phyloP scores from a whole-genome alignment of 2,888 invertebrate genomes.

The Resseliella maxima region DNA sequence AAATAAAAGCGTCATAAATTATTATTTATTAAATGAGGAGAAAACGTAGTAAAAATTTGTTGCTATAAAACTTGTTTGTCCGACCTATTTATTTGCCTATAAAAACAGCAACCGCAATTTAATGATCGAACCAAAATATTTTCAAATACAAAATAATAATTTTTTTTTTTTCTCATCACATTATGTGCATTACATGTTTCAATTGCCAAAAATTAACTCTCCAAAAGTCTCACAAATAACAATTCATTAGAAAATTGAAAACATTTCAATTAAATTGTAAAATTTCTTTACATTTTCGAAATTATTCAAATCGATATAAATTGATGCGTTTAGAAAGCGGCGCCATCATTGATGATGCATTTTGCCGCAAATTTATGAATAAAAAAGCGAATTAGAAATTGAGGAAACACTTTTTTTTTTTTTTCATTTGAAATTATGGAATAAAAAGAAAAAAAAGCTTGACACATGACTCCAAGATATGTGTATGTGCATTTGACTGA shows the following conservation, averaged over 20 bases:
- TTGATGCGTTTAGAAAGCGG: neutral
- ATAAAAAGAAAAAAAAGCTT: neutral
- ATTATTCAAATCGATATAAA: neutral
- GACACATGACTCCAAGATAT: neutral
- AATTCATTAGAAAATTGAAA: neutral
- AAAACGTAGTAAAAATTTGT: neutral
- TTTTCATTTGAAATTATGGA: neutral
- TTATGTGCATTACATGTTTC: too few species aligned
- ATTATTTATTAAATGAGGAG: neutral
- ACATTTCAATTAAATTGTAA: slow-evolving; percentile 22
- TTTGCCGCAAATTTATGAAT: neutral
- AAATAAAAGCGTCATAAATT: neutral
- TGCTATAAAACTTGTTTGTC: slow-evolving; percentile 13
- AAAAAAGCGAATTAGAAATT: neutral
- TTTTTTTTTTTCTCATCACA: too few species aligned
- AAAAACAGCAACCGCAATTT: neutral
- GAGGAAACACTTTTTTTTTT: neutral
- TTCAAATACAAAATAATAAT: neutral
- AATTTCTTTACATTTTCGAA: too few species aligned
- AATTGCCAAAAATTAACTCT: too few species aligned
- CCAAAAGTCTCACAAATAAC: too few species aligned
- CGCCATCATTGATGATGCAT: neutral
- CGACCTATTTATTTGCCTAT: slow-evolving; percentile 9
- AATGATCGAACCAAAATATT: neutral
- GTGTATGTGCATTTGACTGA: neutral